These are phyloP conservation scores for Pyrrhia umbra DNA, from an alignment of 2,888 invertebrate genomes.

Conservation along the genomic window DNA sequence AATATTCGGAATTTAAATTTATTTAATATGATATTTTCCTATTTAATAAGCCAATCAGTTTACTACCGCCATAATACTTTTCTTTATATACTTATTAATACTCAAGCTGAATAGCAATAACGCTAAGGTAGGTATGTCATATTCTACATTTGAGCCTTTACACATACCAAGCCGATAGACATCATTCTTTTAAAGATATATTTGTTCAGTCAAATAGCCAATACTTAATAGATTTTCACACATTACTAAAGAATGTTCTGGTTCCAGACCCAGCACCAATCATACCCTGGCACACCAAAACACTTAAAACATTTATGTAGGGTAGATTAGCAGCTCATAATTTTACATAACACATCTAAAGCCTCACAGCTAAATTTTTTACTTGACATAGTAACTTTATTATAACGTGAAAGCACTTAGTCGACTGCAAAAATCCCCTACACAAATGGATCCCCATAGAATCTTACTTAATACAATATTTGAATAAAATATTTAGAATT, in stretches of 20 bases:
- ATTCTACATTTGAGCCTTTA: constrained; percentile 54
- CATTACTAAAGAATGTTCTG: constrained; percentile 41
- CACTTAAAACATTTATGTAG: constrained; percentile 35
- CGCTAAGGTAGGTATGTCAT: constrained; percentile 49
- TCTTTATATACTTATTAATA: constrained; percentile 39
- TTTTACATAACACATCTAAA: constrained; percentile 47
- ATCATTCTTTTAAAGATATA: constrained; percentile 48
- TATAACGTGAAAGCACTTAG: constrained; percentile 40
- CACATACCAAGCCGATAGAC: constrained; percentile 44
- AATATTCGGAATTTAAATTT: not conserved
- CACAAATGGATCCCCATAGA: constrained; percentile 44
- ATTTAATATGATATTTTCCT: constrained; percentile 10
- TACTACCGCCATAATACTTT: constrained; percentile 46
- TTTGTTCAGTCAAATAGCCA: constrained; percentile 58
- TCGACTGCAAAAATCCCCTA: constrained; percentile 28
- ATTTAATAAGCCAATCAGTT: constrained; percentile 35
- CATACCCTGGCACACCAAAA: constrained; percentile 75
- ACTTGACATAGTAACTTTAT: constrained; percentile 17
- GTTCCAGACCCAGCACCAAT: constrained; percentile 75
- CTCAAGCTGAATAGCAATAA: constrained; percentile 47
- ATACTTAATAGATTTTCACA: constrained; percentile 42
- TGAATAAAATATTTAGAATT: constrained; percentile 32
- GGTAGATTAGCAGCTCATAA: constrained; percentile 22
- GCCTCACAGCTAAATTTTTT: constrained; percentile 39
- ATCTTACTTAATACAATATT: constrained; percentile 46